Conservation (phyloP, 1,140 invertebrate species). For the Drosophila truncata region DNA sequence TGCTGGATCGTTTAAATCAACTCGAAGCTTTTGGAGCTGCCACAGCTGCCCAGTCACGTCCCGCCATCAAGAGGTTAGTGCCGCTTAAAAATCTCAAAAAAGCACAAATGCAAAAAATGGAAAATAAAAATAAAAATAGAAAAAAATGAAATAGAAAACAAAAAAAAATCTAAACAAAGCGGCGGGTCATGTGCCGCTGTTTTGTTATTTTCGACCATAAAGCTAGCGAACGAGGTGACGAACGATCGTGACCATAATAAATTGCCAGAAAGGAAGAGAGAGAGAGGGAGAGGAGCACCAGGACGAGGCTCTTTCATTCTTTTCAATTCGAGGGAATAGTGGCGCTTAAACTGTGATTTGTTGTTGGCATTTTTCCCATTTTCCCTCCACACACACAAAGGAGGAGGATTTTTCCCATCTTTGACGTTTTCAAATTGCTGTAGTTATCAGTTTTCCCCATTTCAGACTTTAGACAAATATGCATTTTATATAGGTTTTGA, state of each 20-base stretch:
- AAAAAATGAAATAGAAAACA: background rate
- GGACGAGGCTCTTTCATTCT: constrained; percentile 5
- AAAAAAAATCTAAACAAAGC: background rate
- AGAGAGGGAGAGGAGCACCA: background rate
- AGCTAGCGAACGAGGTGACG: constrained; percentile 50
- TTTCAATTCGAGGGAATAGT: constrained; percentile 29
- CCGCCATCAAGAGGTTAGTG: constrained; percentile 42
- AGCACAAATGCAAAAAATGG: constrained; percentile 3
- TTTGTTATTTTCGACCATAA: constrained; percentile 42
- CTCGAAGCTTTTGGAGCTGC: constrained; percentile 13
- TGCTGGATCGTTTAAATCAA: constrained; percentile 61
- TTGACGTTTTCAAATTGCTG: constrained; percentile 4
- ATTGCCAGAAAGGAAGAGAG: constrained; percentile 28
- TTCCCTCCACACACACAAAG: background rate
- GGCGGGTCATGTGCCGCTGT: constrained; percentile 11
- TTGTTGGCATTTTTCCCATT: constrained; percentile 13
- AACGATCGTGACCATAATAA: constrained; percentile 59
- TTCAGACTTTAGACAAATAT: constrained; percentile 2
- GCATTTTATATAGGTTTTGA: background rate
- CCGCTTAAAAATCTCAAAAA: constrained; percentile 19
- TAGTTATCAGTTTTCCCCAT: constrained; percentile 6
- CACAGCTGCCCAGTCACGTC: constrained; percentile 46
- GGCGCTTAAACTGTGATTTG: constrained; percentile 29
- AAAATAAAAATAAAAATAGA: background rate
- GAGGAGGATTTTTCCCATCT: too few species aligned